Conservation (phyloP, 2,888 invertebrate genomes). For the Trilocha varians region DNA sequence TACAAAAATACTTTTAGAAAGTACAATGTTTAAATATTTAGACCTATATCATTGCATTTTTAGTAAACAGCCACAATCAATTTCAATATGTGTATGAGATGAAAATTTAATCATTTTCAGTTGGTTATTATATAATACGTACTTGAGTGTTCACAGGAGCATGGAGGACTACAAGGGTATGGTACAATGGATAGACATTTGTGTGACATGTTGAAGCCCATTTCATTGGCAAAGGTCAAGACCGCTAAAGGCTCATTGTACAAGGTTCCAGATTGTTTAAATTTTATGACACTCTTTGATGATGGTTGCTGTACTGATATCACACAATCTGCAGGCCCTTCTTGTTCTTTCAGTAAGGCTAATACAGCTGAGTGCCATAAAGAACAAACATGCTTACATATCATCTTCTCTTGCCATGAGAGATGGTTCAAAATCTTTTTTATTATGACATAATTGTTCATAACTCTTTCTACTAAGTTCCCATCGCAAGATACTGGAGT, state of each 20-base stretch:
- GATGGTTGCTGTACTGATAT: conserved; percentile 27
- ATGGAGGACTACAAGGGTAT: conserved; percentile 38
- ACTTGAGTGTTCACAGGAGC: conserved; percentile 50
- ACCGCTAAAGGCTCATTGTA: conserved; percentile 46
- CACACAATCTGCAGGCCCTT: conserved; percentile 45
- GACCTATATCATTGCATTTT: no score
- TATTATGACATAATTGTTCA: conserved; percentile 56
- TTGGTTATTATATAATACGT: conserved; percentile 32
- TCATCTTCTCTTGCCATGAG: conserved; percentile 55
- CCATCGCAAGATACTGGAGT: conserved; percentile 29
- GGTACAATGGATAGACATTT: conserved; percentile 38
- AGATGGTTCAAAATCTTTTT: conserved; percentile 52
- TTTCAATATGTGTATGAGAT: no score
- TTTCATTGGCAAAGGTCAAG: conserved; percentile 43
- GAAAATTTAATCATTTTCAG: no score
- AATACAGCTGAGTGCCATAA: conserved; percentile 52
- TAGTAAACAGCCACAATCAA: no score
- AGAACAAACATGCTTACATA: conserved; percentile 48
- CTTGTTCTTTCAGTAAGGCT: conserved; percentile 42
- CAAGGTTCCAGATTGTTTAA: conserved; percentile 40
- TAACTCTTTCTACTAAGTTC: conserved; percentile 38
- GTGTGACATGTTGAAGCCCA: conserved; percentile 26
- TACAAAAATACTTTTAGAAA: no score
- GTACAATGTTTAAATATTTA: no score
- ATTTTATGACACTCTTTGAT: conserved; percentile 28